Conservation (phyloP, 2,888 invertebrate genomes). For the Pseudococcus viburni region DNA sequence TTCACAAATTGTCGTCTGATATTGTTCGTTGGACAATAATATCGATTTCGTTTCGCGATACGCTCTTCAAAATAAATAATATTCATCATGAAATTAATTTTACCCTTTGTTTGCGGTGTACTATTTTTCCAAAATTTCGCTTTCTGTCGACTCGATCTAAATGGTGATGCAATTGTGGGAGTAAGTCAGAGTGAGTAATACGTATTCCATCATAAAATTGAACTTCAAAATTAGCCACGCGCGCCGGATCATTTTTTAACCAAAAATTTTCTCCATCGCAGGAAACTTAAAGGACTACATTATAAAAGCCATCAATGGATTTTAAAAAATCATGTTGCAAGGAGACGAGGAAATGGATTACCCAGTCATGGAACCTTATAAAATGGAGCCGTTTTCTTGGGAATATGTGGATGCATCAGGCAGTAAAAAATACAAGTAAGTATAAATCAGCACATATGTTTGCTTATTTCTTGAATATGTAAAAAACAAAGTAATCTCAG, state of each 20-base stretch:
- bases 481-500: too few species aligned
- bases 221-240: neutral
- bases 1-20: too few species aligned
- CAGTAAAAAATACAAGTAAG: neutral
- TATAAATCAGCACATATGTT: neutral
- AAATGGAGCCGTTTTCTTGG: neutral
- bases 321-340: neutral
- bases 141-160: neutral
- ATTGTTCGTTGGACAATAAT: too few species aligned
- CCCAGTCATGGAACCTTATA: neutral
- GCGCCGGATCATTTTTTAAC: neutral
- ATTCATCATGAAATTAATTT: neutral
- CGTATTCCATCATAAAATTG: too few species aligned
- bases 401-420: neutral
- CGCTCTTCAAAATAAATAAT: neutral
- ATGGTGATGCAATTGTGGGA: neutral
- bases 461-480: neutral
- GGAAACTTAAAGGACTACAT: neutral
- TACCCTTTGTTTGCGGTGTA: neutral
- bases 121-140: neutral
- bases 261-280: neutral
- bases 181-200: neutral
- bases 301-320: neutral
- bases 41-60: too few species aligned
- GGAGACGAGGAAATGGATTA: neutral